These are phyloP conservation scores for Cydia splendana DNA, from an alignment of 1,140 invertebrate species.

Conservation along the genomic window DNA sequence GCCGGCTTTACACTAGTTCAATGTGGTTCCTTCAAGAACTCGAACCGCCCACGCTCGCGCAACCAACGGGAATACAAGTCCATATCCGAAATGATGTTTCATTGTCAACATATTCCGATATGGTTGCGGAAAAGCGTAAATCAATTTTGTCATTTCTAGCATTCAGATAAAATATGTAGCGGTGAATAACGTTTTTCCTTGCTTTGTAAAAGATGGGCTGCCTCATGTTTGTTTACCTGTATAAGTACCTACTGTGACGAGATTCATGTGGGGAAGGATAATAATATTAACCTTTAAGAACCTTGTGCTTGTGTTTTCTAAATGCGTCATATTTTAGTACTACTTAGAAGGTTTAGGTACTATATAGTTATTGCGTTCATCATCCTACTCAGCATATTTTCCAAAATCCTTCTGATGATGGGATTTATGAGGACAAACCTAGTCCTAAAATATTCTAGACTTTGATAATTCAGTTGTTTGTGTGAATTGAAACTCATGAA, in stretches of 20 bases:
- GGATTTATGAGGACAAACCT: too few species aligned
- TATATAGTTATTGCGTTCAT: too few species aligned
- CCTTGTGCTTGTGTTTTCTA: neutral
- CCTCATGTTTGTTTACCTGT: neutral
- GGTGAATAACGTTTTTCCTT: neutral
- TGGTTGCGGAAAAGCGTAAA: constrained; percentile 5
- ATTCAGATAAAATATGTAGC: neutral
- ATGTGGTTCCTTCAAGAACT: neutral
- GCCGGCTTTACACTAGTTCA: too few species aligned
- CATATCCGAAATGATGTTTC: constrained; percentile 16
- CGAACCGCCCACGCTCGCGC: neutral
- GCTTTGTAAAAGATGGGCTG: neutral
- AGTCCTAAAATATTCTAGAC: too few species aligned
- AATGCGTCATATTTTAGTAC: neutral
- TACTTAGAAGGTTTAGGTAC: neutral
- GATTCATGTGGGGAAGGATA: neutral
- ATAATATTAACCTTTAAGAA: neutral
- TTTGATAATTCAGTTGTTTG: too few species aligned
- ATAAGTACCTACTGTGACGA: neutral
- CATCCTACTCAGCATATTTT: too few species aligned
- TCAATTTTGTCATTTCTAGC: constrained; percentile 19
- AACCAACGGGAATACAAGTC: neutral
- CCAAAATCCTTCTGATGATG: too few species aligned
- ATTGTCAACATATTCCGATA: constrained; percentile 1
- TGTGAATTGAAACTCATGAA: too few species aligned